Percentiles rank a stretch among this genome's conserved stretches.
These are phyloP conservation scores for Urocyon cinereoargenteus DNA, from an alignment of 2,797 vertebrate genomes.

Conservation along the genomic window DNA sequence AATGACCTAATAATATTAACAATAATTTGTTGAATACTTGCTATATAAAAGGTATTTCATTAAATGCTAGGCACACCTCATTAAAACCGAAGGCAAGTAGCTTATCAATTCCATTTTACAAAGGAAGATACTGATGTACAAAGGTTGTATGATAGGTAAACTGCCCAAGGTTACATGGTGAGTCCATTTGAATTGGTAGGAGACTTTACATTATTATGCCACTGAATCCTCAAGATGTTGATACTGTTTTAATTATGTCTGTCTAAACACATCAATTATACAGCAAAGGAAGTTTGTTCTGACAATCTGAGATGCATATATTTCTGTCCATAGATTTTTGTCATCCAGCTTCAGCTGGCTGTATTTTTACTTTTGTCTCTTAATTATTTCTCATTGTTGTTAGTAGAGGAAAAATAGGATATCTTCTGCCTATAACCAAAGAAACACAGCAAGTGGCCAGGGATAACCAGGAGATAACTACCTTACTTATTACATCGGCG, in stretches of 20 bases:
- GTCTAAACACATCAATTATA: constrained; percentile 57
- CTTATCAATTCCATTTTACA: constrained; percentile 56
- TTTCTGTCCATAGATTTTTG: not conserved
- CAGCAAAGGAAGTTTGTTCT: constrained; percentile 12
- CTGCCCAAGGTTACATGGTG: constrained; percentile 24
- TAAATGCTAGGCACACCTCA: not conserved
- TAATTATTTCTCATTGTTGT: not conserved
- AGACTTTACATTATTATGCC: not conserved
- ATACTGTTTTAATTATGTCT: not conserved
- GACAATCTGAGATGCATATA: constrained; percentile 5
- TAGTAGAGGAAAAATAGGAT: constrained; percentile 21
- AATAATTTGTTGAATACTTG: constrained; percentile 16
- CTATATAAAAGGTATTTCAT: constrained; percentile 7
- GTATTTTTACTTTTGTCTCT: constrained; percentile 29
- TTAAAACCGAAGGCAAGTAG: constrained; percentile 46
- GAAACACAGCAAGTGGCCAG: constrained; percentile 2
- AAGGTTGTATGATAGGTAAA: not conserved
- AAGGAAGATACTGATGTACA: constrained; percentile 7
- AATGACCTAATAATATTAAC: not conserved
- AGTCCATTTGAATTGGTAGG: not conserved
- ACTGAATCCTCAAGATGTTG: constrained; percentile 20
- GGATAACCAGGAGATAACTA: not conserved
- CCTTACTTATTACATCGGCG: not conserved
- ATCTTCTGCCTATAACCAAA: constrained; percentile 48
- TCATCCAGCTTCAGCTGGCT: constrained; percentile 5